Evolutionary conservation across 1,140 invertebrate genomes (phyloP).

Genomic region (Belonocnema kinseyi): DNA sequence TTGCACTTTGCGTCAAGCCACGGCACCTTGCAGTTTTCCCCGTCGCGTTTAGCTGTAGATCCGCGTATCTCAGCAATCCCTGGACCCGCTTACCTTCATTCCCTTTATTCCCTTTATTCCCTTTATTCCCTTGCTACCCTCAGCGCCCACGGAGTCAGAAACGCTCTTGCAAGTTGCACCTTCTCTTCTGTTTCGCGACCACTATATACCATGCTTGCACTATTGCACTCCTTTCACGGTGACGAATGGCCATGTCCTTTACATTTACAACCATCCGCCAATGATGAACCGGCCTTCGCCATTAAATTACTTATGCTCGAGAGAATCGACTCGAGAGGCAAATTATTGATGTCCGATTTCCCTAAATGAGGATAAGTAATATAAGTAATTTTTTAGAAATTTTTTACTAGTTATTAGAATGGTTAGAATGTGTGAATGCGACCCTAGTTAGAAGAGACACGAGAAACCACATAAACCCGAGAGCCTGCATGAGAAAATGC

Average conservation of each 20-base stretch:
- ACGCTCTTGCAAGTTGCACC: not conserved
- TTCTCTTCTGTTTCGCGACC: not conserved
- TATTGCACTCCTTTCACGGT: not conserved
- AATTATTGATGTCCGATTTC: too few species aligned
- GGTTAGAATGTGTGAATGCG: too few species aligned
- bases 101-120: not conserved
- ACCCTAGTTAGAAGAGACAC: too few species aligned
- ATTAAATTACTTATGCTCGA: too few species aligned
- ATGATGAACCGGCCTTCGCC: too few species aligned
- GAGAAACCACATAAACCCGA: too few species aligned
- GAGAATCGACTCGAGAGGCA: too few species aligned
- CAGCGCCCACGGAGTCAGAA: conserved; percentile 1
- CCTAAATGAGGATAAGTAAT: too few species aligned
- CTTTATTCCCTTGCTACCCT: not conserved
- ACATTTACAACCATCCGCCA: too few species aligned
- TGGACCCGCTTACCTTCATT: conserved; percentile 8
- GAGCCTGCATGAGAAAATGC: too few species aligned
- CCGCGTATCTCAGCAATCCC: conserved; percentile 45
- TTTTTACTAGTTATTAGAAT: too few species aligned
- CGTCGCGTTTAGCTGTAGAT: conserved; percentile 50
- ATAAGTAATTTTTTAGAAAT: too few species aligned
- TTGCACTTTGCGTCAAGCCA: conserved; percentile 73
- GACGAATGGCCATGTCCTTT: not conserved
- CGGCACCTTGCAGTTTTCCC: conserved; percentile 66
- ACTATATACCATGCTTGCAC: not conserved